These are phyloP conservation scores for Ophthalmolycus amberensis DNA, from an alignment of 2,113 vertebrate species.

Conservation along the genomic window DNA sequence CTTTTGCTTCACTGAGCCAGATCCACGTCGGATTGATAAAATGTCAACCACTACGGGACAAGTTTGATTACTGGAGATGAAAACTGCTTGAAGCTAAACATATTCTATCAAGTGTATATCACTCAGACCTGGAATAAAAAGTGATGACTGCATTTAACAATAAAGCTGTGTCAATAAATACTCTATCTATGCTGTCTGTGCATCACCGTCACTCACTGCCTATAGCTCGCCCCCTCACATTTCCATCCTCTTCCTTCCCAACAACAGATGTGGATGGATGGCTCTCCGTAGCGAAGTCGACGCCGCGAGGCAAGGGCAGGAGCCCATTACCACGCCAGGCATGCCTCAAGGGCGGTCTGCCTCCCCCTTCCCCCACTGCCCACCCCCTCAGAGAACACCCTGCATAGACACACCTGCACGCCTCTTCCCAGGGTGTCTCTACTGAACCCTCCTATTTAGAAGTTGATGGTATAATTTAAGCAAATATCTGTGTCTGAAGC, in stretches of 20 bases:
- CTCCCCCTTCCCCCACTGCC: slow-evolving; percentile 13
- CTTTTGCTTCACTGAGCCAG: slow-evolving; percentile 15
- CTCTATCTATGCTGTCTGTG: slow-evolving; percentile 1
- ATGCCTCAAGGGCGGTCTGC: slow-evolving; percentile 72
- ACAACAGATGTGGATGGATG: slow-evolving; percentile 60
- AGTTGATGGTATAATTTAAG: slow-evolving; percentile 3
- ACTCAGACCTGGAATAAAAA: slow-evolving; percentile 24
- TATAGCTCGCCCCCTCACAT: neutral
- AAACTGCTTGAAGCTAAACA: slow-evolving; percentile 22
- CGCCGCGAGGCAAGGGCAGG: slow-evolving; percentile 34
- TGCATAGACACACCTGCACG: slow-evolving; percentile 29
- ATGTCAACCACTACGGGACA: neutral
- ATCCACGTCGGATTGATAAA: slow-evolving; percentile 11
- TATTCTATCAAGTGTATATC: slow-evolving; percentile 4
- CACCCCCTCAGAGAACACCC: slow-evolving; percentile 28
- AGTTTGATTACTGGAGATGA: slow-evolving; percentile 12
- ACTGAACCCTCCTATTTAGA: neutral
- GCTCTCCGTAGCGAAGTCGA: slow-evolving; percentile 38
- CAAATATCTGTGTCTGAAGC: slow-evolving; percentile 11
- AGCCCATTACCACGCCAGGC: slow-evolving; percentile 70
- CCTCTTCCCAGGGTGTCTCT: neutral
- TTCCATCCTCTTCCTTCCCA: slow-evolving; percentile 12
- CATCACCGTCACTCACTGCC: slow-evolving; percentile 19
- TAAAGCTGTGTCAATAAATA: slow-evolving; percentile 10
- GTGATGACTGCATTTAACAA: slow-evolving; percentile 11